Base-by-base conservation (phyloP, 2,797 vertebrate species). In the Pyrocephalus nanus region DNA sequence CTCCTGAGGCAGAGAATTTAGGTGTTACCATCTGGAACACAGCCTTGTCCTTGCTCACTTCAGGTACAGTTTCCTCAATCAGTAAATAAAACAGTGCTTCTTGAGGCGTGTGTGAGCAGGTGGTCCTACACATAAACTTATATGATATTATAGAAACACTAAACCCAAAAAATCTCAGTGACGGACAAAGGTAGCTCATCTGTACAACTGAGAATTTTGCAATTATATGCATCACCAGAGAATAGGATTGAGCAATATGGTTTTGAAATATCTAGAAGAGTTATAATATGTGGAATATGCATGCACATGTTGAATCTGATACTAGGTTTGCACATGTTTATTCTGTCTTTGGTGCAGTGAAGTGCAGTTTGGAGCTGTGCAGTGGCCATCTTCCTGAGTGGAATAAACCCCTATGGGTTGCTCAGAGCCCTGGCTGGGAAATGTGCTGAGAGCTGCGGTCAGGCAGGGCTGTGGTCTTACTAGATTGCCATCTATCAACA, bases 351-450 rank as follows among this genome's bases (percentile, higher is more conserved):
- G 55, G 19, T 45, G 60, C 19, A 27, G 27, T n/a, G 50, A 54
- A 69, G 45, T 25, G 19, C 45, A 43, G 26, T 55, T 69, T 75
- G 71, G 83, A 83, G 51, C 38, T 51, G 42, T 30, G 23, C 43
- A 22, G 40, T 43, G 34, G 32, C 67, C 1, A 0, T 57, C 18
- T 62, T 72, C 58, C 50, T 5, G 3, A 75, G 38, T 1, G 0
- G 14, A 2, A 3, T 65, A 47, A 67, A 43, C 4, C 10, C 11
- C 42, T 12, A 0, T 47, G 34, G 7, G 3, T 25, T 90, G 38
- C 48, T 74, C 32, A 8, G 34, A 58, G 57, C 29, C 26, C 36
- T 55, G 38, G 11, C 17, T 51, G 61, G n/a, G 17, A 43, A 6
- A n/a, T 26, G 6, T 45, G 38, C 34, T 65, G 43, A 26, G 32